Evolutionary conservation across 2,888 invertebrate species (phyloP), one percentile per base, ranked within the genome.

Genomic region (Amphiduros pacificus): DNA sequence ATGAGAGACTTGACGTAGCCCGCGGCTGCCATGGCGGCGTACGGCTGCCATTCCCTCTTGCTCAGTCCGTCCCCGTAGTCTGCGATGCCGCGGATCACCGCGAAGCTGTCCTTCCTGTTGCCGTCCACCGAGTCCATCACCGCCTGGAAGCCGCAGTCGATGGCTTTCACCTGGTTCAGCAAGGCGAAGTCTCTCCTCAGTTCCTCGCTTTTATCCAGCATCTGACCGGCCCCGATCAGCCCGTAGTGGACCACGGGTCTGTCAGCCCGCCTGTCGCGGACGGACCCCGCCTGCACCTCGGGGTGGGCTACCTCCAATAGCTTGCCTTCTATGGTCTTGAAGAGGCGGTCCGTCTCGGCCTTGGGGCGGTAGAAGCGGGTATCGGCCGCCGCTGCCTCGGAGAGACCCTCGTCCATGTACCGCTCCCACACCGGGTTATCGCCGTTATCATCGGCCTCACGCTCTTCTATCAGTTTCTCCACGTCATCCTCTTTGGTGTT

Each of bases 21-120:
- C 2, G 97, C 96, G 6, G 97, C 96, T 1, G 91, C 91, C 32
- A 98, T 84, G 0, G 96, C 90, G 0, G 96, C 91, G 82, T 92
- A 94, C 0, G 96, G 93, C 82, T 97, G 97, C 99, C 99, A 99
- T 77, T 95, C 93, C 73, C 92, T 91, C 66, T 91, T 90, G 60
- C 69, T 70, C 0, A 92, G 91, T 36, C 98, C 98, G 74, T 98
- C 96, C 80, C 91, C 79, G 83, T 97, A 98, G 83, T 97, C 97
- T 1, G 94, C 89, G 73, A 97, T 92, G 61, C 98, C 97, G 83
- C 86, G 72, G 66, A 88, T 84, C 57, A 86, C 77, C n/a, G 86
- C 75, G 76, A 85, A 86, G 84, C 93, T 61, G n/a, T 66, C 63
- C 59, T 61, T 64, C 28, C 61, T 49, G 40, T 54, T 60, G 22